Conservation (phyloP, 2,888 invertebrate species). For the Heterodera filipjevi region DNA sequence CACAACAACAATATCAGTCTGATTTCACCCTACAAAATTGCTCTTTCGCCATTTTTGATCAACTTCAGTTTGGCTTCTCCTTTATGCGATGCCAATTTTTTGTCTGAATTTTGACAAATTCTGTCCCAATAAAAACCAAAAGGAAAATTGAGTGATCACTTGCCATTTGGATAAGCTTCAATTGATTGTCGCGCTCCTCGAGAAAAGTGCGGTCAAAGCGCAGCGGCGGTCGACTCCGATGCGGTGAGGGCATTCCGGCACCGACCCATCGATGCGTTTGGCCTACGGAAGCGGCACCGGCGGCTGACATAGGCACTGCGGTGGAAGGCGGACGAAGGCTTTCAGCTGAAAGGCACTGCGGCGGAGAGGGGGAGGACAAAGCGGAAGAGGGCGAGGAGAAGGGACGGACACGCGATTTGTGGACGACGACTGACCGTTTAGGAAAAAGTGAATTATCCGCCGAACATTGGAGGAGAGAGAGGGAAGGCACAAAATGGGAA, state of each 20-base stretch:
- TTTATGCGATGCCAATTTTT: no score
- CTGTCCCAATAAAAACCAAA: no score
- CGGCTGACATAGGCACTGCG: not conserved
- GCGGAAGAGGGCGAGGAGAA: not conserved
- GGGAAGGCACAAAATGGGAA: not conserved
- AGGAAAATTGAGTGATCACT: no score
- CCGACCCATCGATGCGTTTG: conserved; percentile 5
- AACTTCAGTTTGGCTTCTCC: no score
- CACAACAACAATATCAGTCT: no score
- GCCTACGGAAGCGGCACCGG: not conserved
- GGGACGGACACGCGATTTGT: not conserved
- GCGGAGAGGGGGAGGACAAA: conserved; percentile 13
- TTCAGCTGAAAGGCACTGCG: conserved; percentile 4
- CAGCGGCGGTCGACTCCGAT: conserved; percentile 31
- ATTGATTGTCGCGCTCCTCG: conserved; percentile 34
- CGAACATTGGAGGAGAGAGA: not conserved
- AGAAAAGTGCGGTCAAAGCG: conserved; percentile 29
- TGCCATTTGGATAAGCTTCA: conserved; percentile 37
- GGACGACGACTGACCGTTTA: not conserved
- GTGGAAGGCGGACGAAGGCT: not conserved
- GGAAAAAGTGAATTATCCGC: not conserved
- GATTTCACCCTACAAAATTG: no score
- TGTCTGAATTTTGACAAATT: no score
- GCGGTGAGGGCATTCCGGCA: conserved; percentile 4
- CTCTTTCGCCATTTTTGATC: no score